Evolutionary conservation across 1,140 invertebrate species (phyloP).

Genomic region (Myzus persicae): DNA sequence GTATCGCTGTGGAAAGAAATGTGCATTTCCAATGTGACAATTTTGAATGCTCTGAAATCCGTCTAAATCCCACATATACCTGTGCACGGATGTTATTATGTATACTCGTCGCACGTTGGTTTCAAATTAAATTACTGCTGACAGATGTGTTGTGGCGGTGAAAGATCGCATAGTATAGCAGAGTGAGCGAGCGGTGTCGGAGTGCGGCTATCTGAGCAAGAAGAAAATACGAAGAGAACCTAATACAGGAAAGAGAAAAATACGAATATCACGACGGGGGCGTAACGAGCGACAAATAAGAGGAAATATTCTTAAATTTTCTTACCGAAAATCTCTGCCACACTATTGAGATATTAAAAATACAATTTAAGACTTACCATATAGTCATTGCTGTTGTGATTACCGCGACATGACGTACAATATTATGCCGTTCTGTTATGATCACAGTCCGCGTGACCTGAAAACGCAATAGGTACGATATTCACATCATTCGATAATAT

Average conservation of each 20-base stretch:
- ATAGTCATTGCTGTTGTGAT: too few relatives aligned
- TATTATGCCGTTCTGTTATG: background rate
- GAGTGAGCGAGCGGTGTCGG: background rate
- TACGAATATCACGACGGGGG: background rate
- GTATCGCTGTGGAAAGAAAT: background rate
- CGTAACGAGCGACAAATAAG: background rate
- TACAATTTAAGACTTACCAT: background rate
- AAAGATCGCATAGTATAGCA: background rate
- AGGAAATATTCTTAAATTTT: background rate
- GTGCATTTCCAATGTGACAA: background rate
- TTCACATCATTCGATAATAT: background rate
- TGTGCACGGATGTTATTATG: background rate
- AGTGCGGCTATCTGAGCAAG: background rate
- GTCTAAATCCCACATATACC: background rate
- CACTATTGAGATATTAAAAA: background rate
- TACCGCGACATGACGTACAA: too few relatives aligned
- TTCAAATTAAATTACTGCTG: slow-evolving; percentile 20
- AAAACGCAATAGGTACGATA: too few relatives aligned
- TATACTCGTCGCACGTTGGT: background rate
- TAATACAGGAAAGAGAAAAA: background rate
- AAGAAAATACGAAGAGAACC: background rate
- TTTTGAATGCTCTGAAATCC: background rate
- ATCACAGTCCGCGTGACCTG: too few relatives aligned
- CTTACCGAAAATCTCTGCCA: background rate
- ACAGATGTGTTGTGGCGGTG: background rate